phyloP scores from a whole-genome alignment of 2,888 invertebrate species.

The Tortrix viridana region DNA sequence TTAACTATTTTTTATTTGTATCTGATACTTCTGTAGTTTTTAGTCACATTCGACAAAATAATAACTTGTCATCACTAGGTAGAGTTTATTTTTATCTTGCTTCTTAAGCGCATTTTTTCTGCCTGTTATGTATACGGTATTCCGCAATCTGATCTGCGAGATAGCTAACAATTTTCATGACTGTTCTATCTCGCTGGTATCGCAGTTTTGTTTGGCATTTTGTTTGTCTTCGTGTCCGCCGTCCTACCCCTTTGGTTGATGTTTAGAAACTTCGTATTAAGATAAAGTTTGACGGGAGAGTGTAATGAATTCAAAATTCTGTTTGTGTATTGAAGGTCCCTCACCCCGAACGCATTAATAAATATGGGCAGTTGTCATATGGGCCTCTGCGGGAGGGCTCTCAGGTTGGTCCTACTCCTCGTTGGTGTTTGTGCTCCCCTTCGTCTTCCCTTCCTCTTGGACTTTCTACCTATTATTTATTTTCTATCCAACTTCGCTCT shows the following conservation, averaged over 20 bases:
- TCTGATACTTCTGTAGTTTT: conserved; percentile 24
- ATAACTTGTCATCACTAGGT: not conserved
- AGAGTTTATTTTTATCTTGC: conserved; percentile 12
- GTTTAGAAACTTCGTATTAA: conserved; percentile 64
- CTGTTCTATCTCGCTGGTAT: conserved; percentile 48
- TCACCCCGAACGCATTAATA: conserved; percentile 85
- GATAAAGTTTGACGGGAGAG: conserved; percentile 52
- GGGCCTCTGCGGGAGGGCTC: conserved; percentile 87
- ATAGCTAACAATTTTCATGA: conserved; percentile 15
- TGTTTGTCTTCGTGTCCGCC: conserved; percentile 49
- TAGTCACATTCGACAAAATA: conserved; percentile 11
- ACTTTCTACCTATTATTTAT: conserved; percentile 53
- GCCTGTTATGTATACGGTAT: conserved; percentile 32
- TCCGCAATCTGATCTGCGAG: conserved; percentile 12
- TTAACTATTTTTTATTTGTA: conserved; percentile 12
- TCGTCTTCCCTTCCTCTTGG: conserved; percentile 68
- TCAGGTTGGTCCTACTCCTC: conserved; percentile 85
- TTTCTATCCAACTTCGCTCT: conserved; percentile 49
- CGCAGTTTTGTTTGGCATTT: conserved; percentile 53
- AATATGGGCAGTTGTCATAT: conserved; percentile 87
- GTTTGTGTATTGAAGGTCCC: conserved; percentile 87
- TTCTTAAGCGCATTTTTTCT: conserved; percentile 21
- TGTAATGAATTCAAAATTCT: conserved; percentile 76
- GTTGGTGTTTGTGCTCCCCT: conserved; percentile 81
- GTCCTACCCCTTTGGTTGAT: conserved; percentile 68